Base-by-base conservation (phyloP, 30 jellyfish, hydroid and myxozoan species). In the Chironex yamaguchii region DNA sequence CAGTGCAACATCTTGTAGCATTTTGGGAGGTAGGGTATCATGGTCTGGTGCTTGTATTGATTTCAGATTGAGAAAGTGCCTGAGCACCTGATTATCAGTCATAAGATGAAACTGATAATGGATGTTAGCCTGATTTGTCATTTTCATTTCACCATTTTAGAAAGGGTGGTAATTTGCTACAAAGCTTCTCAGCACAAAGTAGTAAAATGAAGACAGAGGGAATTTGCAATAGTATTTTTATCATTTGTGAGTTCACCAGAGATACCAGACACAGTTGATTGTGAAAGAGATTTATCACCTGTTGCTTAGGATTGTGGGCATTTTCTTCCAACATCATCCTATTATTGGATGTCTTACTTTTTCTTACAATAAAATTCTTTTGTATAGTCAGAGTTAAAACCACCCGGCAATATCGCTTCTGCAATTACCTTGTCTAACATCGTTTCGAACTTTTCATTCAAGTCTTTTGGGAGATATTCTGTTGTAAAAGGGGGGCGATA, bases 31-130 rank as follows among this genome's bases (percentile, higher is more conserved):
- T 80, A 72, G 75, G 67, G 32, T 71, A 64, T 84, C 91, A 23
- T 81, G 85, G 6, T 90, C 90, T 50, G 95, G 80, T 52, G 95
- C 95, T 84, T 84, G 52, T 34, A 86, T 31, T 58, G n/a, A n/a
- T n/a, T n/a, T n/a, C 81, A 67, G 81, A 67, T 67, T 67, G 34
- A 64, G 77, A 64, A 64, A 50, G 42, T 64, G 81, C 65, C 81
- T 67, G 6, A 67, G 65, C 65, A 67, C 66, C 64, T 25, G n/a
- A n/a, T n/a, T n/a, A n/a, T n/a, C n/a, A n/a, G n/a, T n/a, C n/a
- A n/a, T 82, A 26, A 14, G 49, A 72, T 23, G 48, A 29, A 35
- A 72, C 86, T 12, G 11, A 21, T 26, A 82, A 81, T 62, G 84
- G 75, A 76, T 81, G 75, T 36, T 81, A 65, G 91, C 83, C 86